Evolutionary conservation across 2,888 invertebrate genomes (phyloP).

Genomic region (Acronicta aceris): DNA sequence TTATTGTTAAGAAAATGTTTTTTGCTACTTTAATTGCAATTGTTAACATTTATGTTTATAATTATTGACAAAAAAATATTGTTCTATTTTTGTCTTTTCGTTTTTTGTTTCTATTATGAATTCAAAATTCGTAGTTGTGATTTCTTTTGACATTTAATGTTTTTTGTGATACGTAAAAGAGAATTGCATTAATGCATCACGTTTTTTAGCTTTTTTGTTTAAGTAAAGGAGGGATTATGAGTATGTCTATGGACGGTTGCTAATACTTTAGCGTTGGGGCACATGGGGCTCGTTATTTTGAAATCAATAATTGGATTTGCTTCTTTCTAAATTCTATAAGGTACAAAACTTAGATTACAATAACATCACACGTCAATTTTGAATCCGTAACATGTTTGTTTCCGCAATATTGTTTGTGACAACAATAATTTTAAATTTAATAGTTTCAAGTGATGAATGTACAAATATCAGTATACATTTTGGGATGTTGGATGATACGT

Average conservation of each 20-base stretch:
- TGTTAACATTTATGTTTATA: slow-evolving; percentile 76
- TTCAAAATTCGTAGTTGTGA: slow-evolving; percentile 90
- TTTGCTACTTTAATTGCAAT: slow-evolving; percentile 71
- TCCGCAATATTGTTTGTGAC: slow-evolving; percentile 57
- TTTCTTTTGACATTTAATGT: slow-evolving; percentile 89
- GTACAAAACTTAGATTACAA: slow-evolving; percentile 83
- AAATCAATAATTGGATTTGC: slow-evolving; percentile 73
- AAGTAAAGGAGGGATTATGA: slow-evolving; percentile 70
- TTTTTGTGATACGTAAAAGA: slow-evolving; percentile 88
- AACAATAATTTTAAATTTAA: slow-evolving; percentile 45
- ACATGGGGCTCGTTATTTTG: slow-evolving; percentile 67
- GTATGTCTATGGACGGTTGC: slow-evolving; percentile 69
- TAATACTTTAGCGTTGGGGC: slow-evolving; percentile 59
- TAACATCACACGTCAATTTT: slow-evolving; percentile 70
- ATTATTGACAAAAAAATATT: slow-evolving; percentile 68
- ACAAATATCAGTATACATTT: slow-evolving; percentile 71
- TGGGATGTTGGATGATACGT: slow-evolving; percentile 73
- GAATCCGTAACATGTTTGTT: slow-evolving; percentile 55
- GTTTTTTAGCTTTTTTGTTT: slow-evolving; percentile 78
- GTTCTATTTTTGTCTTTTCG: slow-evolving; percentile 83
- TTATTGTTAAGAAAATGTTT: slow-evolving; percentile 71
- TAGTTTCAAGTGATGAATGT: slow-evolving; percentile 63
- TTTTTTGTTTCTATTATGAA: slow-evolving; percentile 83
- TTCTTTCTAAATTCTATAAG: slow-evolving; percentile 76
- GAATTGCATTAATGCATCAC: slow-evolving; percentile 87